Evolutionary conservation across 2,888 invertebrate species (phyloP).

Genomic region (Seladonia tumulorum): DNA sequence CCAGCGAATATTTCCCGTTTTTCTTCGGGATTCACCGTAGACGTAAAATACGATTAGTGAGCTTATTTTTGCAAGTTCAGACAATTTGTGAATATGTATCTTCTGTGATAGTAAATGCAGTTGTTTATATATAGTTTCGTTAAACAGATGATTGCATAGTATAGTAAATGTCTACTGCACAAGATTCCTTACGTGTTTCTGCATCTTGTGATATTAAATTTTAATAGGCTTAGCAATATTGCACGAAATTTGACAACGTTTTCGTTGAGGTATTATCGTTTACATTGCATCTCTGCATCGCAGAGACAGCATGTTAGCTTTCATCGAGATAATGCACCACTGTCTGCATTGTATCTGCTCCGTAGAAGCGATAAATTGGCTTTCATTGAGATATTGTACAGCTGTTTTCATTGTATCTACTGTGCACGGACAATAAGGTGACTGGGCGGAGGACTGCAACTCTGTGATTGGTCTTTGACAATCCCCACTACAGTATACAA

Average conservation of each 20-base stretch:
- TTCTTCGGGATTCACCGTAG: not conserved
- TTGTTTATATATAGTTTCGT: no score
- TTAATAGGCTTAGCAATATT: not conserved
- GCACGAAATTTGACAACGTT: not conserved
- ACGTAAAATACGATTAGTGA: no score
- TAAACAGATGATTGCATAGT: no score
- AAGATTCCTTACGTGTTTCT: not conserved
- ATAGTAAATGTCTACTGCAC: no score
- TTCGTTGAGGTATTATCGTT: not conserved
- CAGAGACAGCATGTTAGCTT: not conserved
- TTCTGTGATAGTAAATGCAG: not conserved
- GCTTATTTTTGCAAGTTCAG: not conserved
- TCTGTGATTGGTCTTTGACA: not conserved
- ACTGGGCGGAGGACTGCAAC: not conserved
- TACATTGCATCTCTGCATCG: not conserved
- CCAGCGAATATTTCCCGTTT: not conserved
- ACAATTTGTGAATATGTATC: not conserved
- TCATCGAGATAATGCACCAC: not conserved
- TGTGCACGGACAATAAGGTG: not conserved
- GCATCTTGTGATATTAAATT: not conserved
- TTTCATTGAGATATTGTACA: slow-evolving; percentile 1
- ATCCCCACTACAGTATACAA: not conserved
- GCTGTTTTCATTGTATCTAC: not conserved
- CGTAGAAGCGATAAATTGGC: not conserved
- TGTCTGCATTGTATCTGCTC: not conserved